Evolutionary conservation across 2,113 vertebrate species (phyloP), one percentile per base, ranked within the genome.

Genomic region (Ellobius talpinus): DNA sequence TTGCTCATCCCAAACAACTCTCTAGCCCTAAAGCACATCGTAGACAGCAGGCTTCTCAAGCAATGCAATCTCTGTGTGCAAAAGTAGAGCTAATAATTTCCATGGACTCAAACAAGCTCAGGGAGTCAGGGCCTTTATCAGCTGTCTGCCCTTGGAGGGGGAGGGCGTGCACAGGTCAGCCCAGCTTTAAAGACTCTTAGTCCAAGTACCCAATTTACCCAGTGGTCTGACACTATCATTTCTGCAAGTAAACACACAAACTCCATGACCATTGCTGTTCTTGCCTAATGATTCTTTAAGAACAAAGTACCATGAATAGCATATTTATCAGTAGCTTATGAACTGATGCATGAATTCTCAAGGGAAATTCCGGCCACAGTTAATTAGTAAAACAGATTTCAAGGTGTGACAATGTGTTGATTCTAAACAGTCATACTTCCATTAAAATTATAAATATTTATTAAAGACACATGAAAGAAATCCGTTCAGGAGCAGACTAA

Each of bases 361-460:
- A 94, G 90, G 81, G 77, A 95, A 96, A 94, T 93, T 89, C 42
- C 73, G 87, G 95, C 74, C 55, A 87, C 4, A 70, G 45, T 90
- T 94, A 86, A 82, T 87, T 84, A 89, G 84, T 76, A 86, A 94
- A 93, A 92, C 50, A 95, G 76, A 95, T 88, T 91, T 94, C 91
- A 96, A 92, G 36, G 66, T 93, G 81, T 94, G 81, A 97, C 91
- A 96, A 88, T 93, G 12, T 88, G 65, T 93, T 70, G 73, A 96
- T 96, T 91, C 52, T 82, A 96, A 96, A 95, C 87, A 94, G 58
- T 78, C 68, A 95, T 94, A 74, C 61, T 86, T 94, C 85, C 65
- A 68, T 96, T 97, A 26, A 91, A 95, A 87, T 91, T 52, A 95
- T 77, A 97, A 70, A 94, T 93, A 95, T 72, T 73, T 96, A 84